Percentiles rank a stretch among this genome's conserved stretches.
Conservation (phyloP, 2,113 vertebrate species). For the Arvicanthis niloticus region DNA sequence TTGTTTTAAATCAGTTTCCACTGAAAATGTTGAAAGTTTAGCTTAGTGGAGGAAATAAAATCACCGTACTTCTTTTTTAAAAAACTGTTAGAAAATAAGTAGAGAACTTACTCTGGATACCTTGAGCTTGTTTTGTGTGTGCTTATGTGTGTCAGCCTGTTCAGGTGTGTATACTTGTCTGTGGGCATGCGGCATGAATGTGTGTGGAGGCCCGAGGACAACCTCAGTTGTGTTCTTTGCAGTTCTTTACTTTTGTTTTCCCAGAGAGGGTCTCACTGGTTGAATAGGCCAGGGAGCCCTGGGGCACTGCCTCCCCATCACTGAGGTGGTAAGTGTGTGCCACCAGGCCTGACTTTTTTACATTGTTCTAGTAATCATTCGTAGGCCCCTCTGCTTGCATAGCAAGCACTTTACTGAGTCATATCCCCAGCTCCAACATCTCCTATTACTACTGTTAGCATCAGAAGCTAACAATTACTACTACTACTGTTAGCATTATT, state of each 20-base stretch:
- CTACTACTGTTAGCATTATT: background rate
- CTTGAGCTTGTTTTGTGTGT: background rate
- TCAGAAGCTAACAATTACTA: too few relatives aligned
- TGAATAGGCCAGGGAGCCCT: background rate
- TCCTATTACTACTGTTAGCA: background rate
- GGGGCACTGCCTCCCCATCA: background rate
- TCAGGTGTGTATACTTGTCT: background rate
- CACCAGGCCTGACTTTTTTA: background rate
- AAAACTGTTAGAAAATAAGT: constrained; percentile 26
- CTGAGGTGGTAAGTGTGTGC: background rate
- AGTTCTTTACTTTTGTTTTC: background rate
- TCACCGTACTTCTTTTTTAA: background rate
- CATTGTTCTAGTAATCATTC: background rate
- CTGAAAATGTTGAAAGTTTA: constrained; percentile 1
- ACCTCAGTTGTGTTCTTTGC: background rate
- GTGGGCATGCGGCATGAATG: background rate
- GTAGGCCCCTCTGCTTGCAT: background rate
- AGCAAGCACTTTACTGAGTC: background rate
- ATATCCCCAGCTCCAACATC: background rate
- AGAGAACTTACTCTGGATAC: background rate
- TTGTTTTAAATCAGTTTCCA: background rate
- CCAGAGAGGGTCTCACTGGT: background rate
- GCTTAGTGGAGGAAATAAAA: background rate
- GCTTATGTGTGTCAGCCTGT: background rate
- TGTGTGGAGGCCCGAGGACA: background rate